Percentiles rank a stretch among this genome's conserved stretches.
Conservation (phyloP, 2,797 vertebrate species). For the Esox masquinongy region DNA sequence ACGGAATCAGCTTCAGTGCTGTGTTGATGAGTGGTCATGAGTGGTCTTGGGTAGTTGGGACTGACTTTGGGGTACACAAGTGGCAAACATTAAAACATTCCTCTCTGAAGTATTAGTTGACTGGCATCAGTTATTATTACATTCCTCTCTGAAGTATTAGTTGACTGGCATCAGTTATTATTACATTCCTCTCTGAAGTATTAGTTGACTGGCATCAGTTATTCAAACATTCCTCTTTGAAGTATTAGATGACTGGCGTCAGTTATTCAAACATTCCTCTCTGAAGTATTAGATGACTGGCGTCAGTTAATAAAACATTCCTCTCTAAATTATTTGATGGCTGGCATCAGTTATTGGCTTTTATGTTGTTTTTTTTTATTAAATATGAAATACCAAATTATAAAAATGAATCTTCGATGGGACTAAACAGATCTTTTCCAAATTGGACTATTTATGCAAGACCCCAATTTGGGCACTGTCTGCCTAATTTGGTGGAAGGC, state of each 20-base stretch:
- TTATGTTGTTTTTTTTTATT: not conserved
- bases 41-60: conserved; percentile 58
- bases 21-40: conserved; percentile 36
- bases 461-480: conserved; percentile 39
- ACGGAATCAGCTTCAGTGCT: conserved; percentile 53
- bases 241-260: too few species aligned
- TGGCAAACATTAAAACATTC: conserved; percentile 56
- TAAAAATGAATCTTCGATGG: conserved; percentile 23
- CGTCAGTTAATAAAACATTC: not conserved
- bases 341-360: conserved; percentile 10
- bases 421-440: conserved; percentile 24
- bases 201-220: too few species aligned
- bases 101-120: conserved; percentile 10
- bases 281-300: conserved; percentile 15
- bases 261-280: conserved; percentile 11
- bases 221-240: too few species aligned
- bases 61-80: conserved; percentile 67
- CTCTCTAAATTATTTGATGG: conserved; percentile 9
- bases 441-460: conserved; percentile 25
- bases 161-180: too few species aligned
- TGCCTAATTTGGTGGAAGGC: conserved; percentile 30
- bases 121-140: conserved; percentile 24
- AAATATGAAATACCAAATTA: not conserved
- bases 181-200: too few species aligned
- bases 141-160: not conserved